Evolutionary conservation across 2,797 vertebrate genomes (phyloP), one percentile per base, ranked within the genome.

Genomic region (Coccyzus lansbergi): DNA sequence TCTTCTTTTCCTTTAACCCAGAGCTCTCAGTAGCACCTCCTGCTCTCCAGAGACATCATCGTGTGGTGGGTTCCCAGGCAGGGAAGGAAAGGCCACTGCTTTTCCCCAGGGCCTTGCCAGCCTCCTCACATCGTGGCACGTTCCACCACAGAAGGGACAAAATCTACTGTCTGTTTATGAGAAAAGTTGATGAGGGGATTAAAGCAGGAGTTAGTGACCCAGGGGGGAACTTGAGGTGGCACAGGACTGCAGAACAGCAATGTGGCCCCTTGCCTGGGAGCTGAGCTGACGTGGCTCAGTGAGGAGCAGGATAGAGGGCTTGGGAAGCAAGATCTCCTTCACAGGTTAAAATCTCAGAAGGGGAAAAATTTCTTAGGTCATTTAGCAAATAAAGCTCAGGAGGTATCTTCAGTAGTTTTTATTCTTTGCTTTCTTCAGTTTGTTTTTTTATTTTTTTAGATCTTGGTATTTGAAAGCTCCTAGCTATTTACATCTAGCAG

Each of bases 41-140:
- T 68, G 79, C 42, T 12, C 22, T 15, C 2, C 44, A 6, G 18
- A 44, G 34, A 25, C 20, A 2, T 1, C 20, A 2, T 1, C 1
- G 15, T 44, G 42, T 10, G 1, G 3, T 0, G 34, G 31, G 53
- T 15, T 59, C 28, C 65, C 29, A 15, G 42, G 16, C 22, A 7
- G 38, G 14, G 29, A 49, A 5, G 1, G 0, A n/a, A 3, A 0
- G 18, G 7, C 48, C 29, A 12, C 26, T 15, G 34, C 69, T 46
- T 53, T 48, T 6, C 12, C 44, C 26, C 36, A 13, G 12, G 52
- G 40, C 48, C 33, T 12, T 1, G 3, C 12, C 3, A 46, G 13
- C 36, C 49, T 60, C 44, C 74, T 28, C 44, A 13, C 0, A 9
- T 9, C 3, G 4, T 1, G 0, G 31, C 0, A 13, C 3, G 10